Percentiles rank a stretch among this genome's conserved stretches.
phyloP scores from a whole-genome alignment of 1,140 invertebrate species.

The Bombus breviceps region DNA sequence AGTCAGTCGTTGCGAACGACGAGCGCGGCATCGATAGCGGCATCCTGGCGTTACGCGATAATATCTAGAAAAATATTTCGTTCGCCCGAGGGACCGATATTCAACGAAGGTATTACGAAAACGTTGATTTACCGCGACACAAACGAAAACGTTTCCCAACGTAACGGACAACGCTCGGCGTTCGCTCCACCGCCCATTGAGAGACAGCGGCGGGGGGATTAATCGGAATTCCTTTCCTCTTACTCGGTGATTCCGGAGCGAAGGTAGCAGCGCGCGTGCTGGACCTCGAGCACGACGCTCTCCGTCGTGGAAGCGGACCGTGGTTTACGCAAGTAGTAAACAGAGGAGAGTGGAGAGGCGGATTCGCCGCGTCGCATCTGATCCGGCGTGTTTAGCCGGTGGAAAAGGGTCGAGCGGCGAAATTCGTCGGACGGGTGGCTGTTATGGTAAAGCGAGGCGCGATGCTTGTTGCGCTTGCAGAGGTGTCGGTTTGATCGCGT shows the following conservation, averaged over 20 bases:
- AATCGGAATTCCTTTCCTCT: conserved; percentile 43
- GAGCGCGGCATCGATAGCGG: too few species aligned
- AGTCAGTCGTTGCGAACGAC: too few species aligned
- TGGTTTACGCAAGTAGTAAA: neutral
- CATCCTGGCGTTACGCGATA: too few species aligned
- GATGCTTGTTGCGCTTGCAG: too few species aligned
- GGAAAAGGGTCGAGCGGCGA: neutral
- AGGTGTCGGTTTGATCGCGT: neutral
- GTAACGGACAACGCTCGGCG: neutral
- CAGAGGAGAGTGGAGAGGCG: neutral
- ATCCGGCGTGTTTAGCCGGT: neutral
- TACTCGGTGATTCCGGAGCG: conserved; percentile 7
- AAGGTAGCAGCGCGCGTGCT: conserved; percentile 24
- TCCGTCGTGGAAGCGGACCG: neutral
- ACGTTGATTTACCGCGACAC: conserved; percentile 55
- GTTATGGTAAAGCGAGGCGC: neutral
- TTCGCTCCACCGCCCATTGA: neutral
- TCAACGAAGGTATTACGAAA: conserved; percentile 22
- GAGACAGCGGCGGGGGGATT: neutral
- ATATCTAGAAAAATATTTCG: too few species aligned
- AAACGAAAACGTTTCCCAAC: conserved; percentile 53
- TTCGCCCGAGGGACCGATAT: neutral
- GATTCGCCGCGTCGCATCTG: too few species aligned
- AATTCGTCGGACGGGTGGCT: neutral
- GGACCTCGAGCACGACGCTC: neutral